Percentiles rank a stretch among this genome's conserved stretches.
phyloP scores from a whole-genome alignment of 1,140 invertebrate genomes.

The Theocolax elegans region DNA sequence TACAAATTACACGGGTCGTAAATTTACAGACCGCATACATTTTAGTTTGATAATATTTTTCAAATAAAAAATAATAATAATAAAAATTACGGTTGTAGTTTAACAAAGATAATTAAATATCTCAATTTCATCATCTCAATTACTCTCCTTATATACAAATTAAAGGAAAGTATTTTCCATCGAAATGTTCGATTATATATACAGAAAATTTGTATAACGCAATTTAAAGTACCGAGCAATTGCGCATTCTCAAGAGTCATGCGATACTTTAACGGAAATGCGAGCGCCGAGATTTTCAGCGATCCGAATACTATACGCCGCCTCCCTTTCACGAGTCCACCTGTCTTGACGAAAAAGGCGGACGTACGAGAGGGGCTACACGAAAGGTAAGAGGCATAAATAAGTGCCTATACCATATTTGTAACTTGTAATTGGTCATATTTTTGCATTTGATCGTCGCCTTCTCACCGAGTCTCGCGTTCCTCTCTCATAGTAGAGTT shows the following conservation, averaged over 20 bases:
- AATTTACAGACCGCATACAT: too few relatives aligned
- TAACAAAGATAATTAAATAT: too few relatives aligned
- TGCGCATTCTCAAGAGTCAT: neutral
- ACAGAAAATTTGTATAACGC: too few relatives aligned
- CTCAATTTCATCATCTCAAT: too few relatives aligned
- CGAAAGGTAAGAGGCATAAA: constrained; percentile 43
- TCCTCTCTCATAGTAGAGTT: constrained; percentile 53
- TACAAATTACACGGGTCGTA: too few relatives aligned
- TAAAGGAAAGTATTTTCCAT: too few relatives aligned
- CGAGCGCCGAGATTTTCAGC: constrained; percentile 51
- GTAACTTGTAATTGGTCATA: constrained; percentile 63
- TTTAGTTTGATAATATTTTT: too few relatives aligned
- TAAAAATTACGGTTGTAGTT: too few relatives aligned
- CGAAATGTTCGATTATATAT: too few relatives aligned
- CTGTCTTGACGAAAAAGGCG: constrained; percentile 38
- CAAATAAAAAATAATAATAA: too few relatives aligned
- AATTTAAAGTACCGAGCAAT: constrained; percentile 1
- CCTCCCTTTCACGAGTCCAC: constrained; percentile 2
- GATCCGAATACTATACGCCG: constrained; percentile 31
- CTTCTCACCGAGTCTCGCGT: constrained; percentile 41
- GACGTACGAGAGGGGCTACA: constrained; percentile 10
- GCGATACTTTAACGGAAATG: constrained; percentile 11
- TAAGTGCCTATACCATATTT: constrained; percentile 58
- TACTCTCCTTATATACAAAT: too few relatives aligned
- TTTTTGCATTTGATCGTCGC: constrained; percentile 49